Percentiles rank a stretch among this genome's conserved stretches.
Evolutionary conservation across 1,140 invertebrate genomes (phyloP).

Genomic region (Capitella teleta): DNA sequence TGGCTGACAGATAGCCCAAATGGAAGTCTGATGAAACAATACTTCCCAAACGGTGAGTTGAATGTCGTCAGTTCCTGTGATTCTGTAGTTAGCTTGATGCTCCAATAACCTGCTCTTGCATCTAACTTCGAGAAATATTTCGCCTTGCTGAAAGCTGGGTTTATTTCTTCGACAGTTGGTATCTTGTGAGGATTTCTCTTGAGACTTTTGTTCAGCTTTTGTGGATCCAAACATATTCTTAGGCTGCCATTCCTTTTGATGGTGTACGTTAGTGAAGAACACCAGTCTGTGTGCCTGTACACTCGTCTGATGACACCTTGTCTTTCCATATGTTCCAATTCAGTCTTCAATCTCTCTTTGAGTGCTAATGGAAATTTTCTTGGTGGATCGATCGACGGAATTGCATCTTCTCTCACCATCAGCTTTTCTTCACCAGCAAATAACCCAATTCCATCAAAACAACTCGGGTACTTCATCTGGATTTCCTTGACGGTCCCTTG

Average conservation of each 20-base stretch:
- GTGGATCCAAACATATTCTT: constrained; percentile 3
- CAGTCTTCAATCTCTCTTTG: constrained; percentile 6
- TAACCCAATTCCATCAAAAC: neutral
- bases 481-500: neutral
- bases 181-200: constrained; percentile 7
- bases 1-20: constrained; percentile 13
- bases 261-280: neutral
- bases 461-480: neutral
- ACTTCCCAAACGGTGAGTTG: constrained; percentile 17
- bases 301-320: neutral
- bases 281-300: constrained; percentile 4
- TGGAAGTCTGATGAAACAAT: constrained; percentile 15
- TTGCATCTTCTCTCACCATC: neutral
- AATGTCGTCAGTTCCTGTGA: constrained; percentile 18
- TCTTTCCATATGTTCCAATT: constrained; percentile 1
- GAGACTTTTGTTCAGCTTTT: neutral
- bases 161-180: constrained; percentile 2
- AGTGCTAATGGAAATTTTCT: neutral
- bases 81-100: constrained; percentile 16
- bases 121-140: constrained; percentile 5
- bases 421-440: neutral
- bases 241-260: constrained; percentile 6
- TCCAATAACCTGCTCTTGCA: constrained; percentile 15
- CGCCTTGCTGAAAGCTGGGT: neutral
- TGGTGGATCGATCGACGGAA: constrained; percentile 6